These are phyloP conservation scores for Drosophila punjabiensis DNA, from an alignment of 1,140 invertebrate species.

Conservation along the genomic window DNA sequence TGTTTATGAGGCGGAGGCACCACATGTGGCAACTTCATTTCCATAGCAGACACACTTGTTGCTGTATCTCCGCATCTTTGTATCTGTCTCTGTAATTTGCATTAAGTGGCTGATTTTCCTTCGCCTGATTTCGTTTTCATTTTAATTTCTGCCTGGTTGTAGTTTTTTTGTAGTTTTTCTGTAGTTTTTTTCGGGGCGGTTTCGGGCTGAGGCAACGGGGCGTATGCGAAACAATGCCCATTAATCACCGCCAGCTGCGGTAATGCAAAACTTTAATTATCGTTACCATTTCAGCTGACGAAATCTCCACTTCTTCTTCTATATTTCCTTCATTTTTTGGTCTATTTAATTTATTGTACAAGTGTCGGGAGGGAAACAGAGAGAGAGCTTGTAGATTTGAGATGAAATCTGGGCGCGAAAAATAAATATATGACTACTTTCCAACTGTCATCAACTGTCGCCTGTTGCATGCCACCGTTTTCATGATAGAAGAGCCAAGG, in stretches of 20 bases:
- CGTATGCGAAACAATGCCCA: conserved; percentile 74
- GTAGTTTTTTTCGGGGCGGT: conserved; percentile 11
- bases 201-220: conserved; percentile 43
- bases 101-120: conserved; percentile 68
- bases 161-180: conserved; percentile 9
- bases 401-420: conserved; percentile 35
- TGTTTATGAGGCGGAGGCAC: conserved; percentile 67
- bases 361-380: conserved; percentile 20
- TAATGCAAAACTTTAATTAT: conserved; percentile 73
- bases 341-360: conserved; percentile 71
- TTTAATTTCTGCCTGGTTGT: conserved; percentile 25
- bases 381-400: conserved; percentile 17
- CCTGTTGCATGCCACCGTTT: conserved; percentile 14
- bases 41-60: conserved; percentile 58
- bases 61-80: conserved; percentile 38
- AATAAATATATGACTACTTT: conserved; percentile 42
- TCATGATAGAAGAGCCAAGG: conserved; percentile 6
- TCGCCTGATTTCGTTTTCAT: conserved; percentile 45
- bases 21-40: conserved; percentile 67
- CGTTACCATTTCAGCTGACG: conserved; percentile 70
- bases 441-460: conserved; percentile 50
- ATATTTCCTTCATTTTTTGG: conserved; percentile 44
- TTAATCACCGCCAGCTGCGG: conserved; percentile 64
- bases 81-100: conserved; percentile 70
- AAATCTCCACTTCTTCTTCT: conserved; percentile 25